Evolutionary conservation across 2,797 vertebrate genomes (phyloP), one percentile per base, ranked within the genome.

Genomic region (Pristis pectinata): DNA sequence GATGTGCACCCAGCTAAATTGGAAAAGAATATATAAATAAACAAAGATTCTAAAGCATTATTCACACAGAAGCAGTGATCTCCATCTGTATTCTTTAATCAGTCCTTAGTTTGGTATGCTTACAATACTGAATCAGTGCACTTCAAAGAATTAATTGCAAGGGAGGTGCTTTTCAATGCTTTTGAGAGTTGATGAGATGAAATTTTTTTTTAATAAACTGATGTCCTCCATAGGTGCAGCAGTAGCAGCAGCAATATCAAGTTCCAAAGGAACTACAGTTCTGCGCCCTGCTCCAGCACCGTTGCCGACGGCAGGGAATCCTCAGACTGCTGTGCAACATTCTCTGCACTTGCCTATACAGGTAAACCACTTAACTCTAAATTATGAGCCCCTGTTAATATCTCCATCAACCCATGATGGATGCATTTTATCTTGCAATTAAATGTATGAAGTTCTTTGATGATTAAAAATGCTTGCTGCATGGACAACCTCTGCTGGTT

Each of bases 181-280:
- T 93, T 11, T 72, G 3, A 72, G 19, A 44, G 22, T 24, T 72
- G 37, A 91, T 37, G 5, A n/a, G 5, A n/a, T 64, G 59, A 27
- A 61, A 59, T 3, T 41, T 93, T 30, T 30, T 93, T 93, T 27
- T 44, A 49, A 72, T 34, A 44, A 74, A 15, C 30, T 76, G 44
- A 41, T 85, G 61, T 72, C 27, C 34, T 96, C 95, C 70, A 76
- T 93, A 99, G 99, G 99, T 95, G 99, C 99, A 93, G 99, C 98
- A 0, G 99, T 99, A 94, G 99, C 99, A 95, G 99, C 99, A 70
- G 99, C 99, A 94, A 99, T 99, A 98, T 99, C 99, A 94, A 99
- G 98, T 96, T 98, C 98, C 94, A 99, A 99, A 97, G 98, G 98
- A 1, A 98, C 98, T 59, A 98, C 99, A 0, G 98, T 99, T 92